Evolutionary conservation across 2,797 vertebrate species (phyloP).

Genomic region (Eutrigla gurnardus): DNA sequence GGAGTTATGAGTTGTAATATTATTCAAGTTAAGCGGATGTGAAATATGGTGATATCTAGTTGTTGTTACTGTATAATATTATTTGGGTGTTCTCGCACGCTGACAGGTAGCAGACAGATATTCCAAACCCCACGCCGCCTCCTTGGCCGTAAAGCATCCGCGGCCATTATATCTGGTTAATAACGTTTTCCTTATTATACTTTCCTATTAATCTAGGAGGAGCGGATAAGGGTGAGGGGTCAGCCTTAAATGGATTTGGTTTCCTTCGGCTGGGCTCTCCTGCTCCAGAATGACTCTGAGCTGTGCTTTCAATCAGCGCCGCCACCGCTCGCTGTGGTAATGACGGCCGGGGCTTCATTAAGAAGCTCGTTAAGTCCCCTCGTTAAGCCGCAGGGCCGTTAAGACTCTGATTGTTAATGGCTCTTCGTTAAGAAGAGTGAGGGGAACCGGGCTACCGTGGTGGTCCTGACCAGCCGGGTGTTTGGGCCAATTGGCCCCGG

Average conservation of each 20-base stretch:
- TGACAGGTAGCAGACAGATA: constrained; percentile 47
- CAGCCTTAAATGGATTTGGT: constrained; percentile 78
- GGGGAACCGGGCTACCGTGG: constrained; percentile 67
- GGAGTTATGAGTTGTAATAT: constrained; percentile 72
- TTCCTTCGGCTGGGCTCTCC: constrained; percentile 67
- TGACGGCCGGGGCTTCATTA: constrained; percentile 86
- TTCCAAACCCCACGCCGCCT: constrained; percentile 23
- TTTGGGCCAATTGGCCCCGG: constrained; percentile 73
- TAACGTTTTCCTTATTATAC: constrained; percentile 50
- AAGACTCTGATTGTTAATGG: constrained; percentile 80
- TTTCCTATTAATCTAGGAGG: constrained; percentile 67
- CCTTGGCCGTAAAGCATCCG: constrained; percentile 45
- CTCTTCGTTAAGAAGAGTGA: constrained; percentile 75
- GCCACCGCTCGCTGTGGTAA: constrained; percentile 79
- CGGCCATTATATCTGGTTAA: constrained; percentile 51
- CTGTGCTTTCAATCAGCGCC: constrained; percentile 79
- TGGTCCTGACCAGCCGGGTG: constrained; percentile 74
- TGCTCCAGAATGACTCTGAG: constrained; percentile 69
- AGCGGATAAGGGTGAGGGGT: constrained; percentile 73
- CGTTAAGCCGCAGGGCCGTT: constrained; percentile 79
- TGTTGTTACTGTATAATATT: constrained; percentile 49
- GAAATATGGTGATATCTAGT: constrained; percentile 61
- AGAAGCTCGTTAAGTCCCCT: constrained; percentile 85
- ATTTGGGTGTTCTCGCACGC: constrained; percentile 50
- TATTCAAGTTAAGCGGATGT: constrained; percentile 64